Percentiles rank a stretch among this genome's conserved stretches.
phyloP scores from a whole-genome alignment of 2,113 vertebrate species.

The Gallinago media region DNA sequence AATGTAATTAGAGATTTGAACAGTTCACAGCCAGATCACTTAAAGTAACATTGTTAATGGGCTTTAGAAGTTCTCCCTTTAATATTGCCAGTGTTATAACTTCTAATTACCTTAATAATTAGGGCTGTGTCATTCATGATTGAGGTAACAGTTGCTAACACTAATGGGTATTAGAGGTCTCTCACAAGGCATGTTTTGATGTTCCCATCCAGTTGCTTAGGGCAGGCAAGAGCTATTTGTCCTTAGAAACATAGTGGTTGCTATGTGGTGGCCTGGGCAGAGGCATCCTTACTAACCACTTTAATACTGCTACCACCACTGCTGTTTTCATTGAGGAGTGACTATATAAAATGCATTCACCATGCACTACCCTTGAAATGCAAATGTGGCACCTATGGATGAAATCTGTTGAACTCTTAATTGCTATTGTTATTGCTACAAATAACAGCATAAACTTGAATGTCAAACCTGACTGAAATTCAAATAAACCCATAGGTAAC shows the following conservation, averaged over 20 bases:
- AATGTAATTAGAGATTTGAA: slow-evolving; percentile 98
- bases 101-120: slow-evolving; percentile 97
- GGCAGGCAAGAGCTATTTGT: slow-evolving; percentile 78
- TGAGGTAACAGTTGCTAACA: slow-evolving; percentile 89
- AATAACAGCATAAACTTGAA: slow-evolving; percentile 59
- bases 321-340: slow-evolving; percentile 60
- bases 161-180: slow-evolving; percentile 90
- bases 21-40: slow-evolving; percentile 95
- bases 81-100: slow-evolving; percentile 91
- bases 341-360: slow-evolving; percentile 65
- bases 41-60: slow-evolving; percentile 97
- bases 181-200: slow-evolving; percentile 81
- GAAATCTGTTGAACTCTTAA: slow-evolving; percentile 64
- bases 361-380: slow-evolving; percentile 61
- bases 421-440: slow-evolving; percentile 41
- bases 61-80: slow-evolving; percentile 86
- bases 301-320: slow-evolving; percentile 44
- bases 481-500: slow-evolving; percentile 59
- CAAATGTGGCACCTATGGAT: slow-evolving; percentile 72
- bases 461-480: slow-evolving; percentile 49
- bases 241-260: slow-evolving; percentile 83
- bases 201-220: slow-evolving; percentile 77
- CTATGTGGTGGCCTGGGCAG: slow-evolving; percentile 78
- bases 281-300: slow-evolving; percentile 72
- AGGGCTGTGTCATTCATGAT: slow-evolving; percentile 92